phyloP scores from a whole-genome alignment of 2,113 vertebrate species.

The Microtus oregoni region DNA sequence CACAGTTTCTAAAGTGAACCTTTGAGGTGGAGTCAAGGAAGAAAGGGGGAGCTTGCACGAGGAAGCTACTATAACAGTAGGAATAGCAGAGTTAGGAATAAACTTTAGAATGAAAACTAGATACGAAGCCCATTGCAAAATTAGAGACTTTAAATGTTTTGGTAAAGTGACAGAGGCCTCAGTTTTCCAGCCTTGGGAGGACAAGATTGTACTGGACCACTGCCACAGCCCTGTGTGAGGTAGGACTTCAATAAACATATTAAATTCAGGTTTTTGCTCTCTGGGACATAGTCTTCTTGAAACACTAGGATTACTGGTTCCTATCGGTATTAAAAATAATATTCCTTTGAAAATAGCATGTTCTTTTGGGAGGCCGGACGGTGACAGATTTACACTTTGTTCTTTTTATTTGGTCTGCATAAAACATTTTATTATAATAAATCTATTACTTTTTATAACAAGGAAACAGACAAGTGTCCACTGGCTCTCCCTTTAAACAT shows the following conservation, averaged over 20 bases:
- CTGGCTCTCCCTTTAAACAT: background rate
- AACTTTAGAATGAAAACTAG: background rate
- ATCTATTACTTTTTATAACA: background rate
- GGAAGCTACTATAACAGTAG: background rate
- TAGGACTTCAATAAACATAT: background rate
- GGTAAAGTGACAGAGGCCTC: background rate
- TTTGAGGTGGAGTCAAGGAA: background rate
- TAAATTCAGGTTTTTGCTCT: background rate
- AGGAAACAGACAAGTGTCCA: background rate
- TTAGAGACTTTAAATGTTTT: background rate
- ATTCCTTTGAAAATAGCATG: constrained; percentile 33
- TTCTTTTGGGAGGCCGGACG: constrained; percentile 7
- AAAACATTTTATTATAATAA: constrained; percentile 16
- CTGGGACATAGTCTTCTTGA: background rate
- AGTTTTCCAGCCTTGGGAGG: background rate
- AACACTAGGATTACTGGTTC: background rate
- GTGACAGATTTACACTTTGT: constrained; percentile 2
- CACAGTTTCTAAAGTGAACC: background rate
- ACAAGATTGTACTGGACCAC: background rate
- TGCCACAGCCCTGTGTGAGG: background rate
- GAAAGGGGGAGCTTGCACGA: background rate
- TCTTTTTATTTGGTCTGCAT: background rate
- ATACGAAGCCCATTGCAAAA: background rate
- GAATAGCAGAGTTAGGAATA: background rate
- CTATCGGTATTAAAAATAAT: background rate